Evolutionary conservation across 1,140 invertebrate genomes (phyloP).

Genomic region (Samia ricini): DNA sequence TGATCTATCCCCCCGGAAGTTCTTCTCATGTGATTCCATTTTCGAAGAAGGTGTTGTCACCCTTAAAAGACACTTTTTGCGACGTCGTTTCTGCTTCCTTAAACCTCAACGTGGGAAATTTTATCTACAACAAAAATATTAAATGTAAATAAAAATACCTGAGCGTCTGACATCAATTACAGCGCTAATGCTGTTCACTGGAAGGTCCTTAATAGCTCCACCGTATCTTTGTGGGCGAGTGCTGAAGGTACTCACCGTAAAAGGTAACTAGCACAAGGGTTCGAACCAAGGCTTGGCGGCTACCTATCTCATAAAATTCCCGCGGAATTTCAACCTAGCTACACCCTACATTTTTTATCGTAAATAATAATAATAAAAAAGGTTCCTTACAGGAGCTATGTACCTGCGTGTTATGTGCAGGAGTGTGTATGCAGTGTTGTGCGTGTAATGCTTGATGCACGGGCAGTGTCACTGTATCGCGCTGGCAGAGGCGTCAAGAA

Average conservation of each 20-base stretch:
- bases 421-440: too few species aligned
- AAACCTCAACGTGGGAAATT: constrained; percentile 28
- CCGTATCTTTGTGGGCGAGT: background rate
- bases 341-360: too few species aligned
- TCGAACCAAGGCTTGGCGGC: too few species aligned
- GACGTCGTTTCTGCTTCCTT: constrained; percentile 49
- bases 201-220: background rate
- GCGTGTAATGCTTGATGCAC: too few species aligned
- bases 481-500: too few species aligned
- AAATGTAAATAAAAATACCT: background rate
- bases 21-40: constrained; percentile 73
- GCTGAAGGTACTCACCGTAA: background rate
- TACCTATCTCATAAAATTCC: too few species aligned
- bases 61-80: constrained; percentile 66
- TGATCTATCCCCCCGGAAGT: constrained; percentile 12
- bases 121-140: background rate
- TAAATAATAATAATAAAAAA: too few species aligned
- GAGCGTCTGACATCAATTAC: background rate
- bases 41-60: constrained; percentile 51
- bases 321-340: too few species aligned
- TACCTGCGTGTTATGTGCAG: too few species aligned
- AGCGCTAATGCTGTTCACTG: background rate
- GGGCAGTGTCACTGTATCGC: too few species aligned
- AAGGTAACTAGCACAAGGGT: background rate
- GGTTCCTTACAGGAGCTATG: too few species aligned